phyloP scores from a whole-genome alignment of 2,888 invertebrate species.

The Caenorhabditis virilis region DNA sequence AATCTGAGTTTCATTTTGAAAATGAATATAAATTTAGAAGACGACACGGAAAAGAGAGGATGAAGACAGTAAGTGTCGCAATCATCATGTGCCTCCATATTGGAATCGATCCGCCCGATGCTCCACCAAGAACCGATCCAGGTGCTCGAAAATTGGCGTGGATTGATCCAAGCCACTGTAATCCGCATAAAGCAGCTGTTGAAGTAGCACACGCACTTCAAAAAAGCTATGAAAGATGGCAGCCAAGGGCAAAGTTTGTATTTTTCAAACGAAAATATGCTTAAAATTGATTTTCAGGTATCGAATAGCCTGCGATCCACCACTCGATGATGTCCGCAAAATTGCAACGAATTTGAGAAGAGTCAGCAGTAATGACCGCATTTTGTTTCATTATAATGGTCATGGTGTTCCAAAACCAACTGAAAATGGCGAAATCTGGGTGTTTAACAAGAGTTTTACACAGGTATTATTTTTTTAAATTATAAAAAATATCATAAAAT shows the following conservation, averaged over 20 bases:
- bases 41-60: slow-evolving; percentile 73
- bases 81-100: slow-evolving; percentile 95
- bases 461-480: slow-evolving; percentile 69
- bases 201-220: slow-evolving; percentile 88
- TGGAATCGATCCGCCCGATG: slow-evolving; percentile 98
- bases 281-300: slow-evolving; percentile 72
- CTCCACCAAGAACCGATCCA: slow-evolving; percentile 85
- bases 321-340: slow-evolving; percentile 96
- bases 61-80: slow-evolving; percentile 98
- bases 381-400: slow-evolving; percentile 96
- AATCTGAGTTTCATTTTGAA: neutral
- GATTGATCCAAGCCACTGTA: slow-evolving; percentile 86
- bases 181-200: slow-evolving; percentile 80
- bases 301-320: slow-evolving; percentile 94
- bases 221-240: slow-evolving; percentile 97
- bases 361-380: slow-evolving; percentile 86
- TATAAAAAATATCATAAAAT: neutral
- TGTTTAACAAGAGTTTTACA: slow-evolving; percentile 92
- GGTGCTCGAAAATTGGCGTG: slow-evolving; percentile 88
- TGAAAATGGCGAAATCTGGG: slow-evolving; percentile 82
- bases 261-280: neutral
- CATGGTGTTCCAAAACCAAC: slow-evolving; percentile 99
- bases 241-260: slow-evolving; percentile 80
- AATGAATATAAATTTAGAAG: slow-evolving; percentile 1
- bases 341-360: slow-evolving; percentile 89